Percentiles rank a stretch among this genome's conserved stretches.
Evolutionary conservation across 2,113 vertebrate genomes (phyloP).

Genomic region (Thermophis baileyi): DNA sequence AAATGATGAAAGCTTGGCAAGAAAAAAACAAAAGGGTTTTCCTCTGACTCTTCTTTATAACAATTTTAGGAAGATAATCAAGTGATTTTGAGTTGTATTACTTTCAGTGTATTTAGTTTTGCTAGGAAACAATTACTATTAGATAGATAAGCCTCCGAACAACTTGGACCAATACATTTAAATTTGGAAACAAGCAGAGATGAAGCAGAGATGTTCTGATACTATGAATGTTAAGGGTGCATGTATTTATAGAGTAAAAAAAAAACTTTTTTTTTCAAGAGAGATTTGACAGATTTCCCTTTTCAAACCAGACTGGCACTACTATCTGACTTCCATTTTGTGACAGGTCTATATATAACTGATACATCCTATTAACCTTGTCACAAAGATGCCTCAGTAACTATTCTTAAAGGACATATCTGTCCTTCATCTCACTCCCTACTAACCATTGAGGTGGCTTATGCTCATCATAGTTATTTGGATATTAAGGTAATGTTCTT

Average conservation of each 20-base stretch:
- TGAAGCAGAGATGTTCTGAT: not conserved
- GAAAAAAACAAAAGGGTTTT: not conserved
- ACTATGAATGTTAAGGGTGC: not conserved
- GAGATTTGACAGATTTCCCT: not conserved
- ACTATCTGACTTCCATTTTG: not conserved
- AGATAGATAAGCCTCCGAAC: not conserved
- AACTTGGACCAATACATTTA: not conserved
- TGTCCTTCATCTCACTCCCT: not conserved
- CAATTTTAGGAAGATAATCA: not conserved
- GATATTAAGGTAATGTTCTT: not conserved
- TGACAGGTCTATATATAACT: not conserved
- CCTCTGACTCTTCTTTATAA: not conserved
- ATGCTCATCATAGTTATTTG: not conserved
- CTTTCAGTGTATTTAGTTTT: not conserved
- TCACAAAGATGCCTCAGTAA: not conserved
- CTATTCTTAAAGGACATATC: not conserved
- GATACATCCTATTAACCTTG: not conserved
- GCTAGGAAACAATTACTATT: not conserved
- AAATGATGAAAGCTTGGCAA: not conserved
- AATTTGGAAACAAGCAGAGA: not conserved
- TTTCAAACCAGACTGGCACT: not conserved
- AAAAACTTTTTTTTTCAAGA: not conserved
- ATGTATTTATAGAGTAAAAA: not conserved
- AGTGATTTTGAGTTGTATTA: not conserved
- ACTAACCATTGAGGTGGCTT: not conserved